Percentiles rank a stretch among this genome's conserved stretches.
These are phyloP conservation scores for Phalloptychus januarius DNA, from an alignment of 2,797 vertebrate species.

Conservation along the genomic window DNA sequence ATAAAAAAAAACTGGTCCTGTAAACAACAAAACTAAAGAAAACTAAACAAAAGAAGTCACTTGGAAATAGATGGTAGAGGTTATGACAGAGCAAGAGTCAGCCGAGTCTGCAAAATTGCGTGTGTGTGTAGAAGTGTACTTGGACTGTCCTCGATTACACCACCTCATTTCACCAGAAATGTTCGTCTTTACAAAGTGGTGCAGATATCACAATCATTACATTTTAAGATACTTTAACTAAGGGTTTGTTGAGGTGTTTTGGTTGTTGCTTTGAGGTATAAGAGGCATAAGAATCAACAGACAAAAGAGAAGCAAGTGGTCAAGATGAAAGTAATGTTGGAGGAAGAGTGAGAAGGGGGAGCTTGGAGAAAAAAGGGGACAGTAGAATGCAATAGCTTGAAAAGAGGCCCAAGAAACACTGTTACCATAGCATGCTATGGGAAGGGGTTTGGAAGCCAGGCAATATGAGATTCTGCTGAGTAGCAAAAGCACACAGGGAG, in stretches of 20 bases:
- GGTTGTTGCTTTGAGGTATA: conserved; percentile 74
- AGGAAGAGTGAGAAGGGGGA: conserved; percentile 80
- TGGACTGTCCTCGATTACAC: conserved; percentile 66
- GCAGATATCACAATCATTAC: conserved; percentile 76
- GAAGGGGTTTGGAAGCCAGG: conserved; percentile 93
- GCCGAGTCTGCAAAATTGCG: conserved; percentile 64
- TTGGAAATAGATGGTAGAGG: conserved; percentile 77
- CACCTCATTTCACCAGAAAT: conserved; percentile 73
- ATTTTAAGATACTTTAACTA: conserved; percentile 55
- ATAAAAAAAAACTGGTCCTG: conserved; percentile 75
- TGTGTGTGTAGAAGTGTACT: conserved; percentile 39
- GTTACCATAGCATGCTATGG: conserved; percentile 97
- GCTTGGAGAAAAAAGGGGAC: conserved; percentile 75
- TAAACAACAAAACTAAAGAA: conserved; percentile 69
- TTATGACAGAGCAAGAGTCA: conserved; percentile 82
- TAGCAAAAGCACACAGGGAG: conserved; percentile 88
- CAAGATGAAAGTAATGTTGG: conserved; percentile 79
- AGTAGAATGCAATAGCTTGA: conserved; percentile 86
- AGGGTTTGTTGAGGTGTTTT: conserved; percentile 71
- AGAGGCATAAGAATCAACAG: conserved; percentile 82
- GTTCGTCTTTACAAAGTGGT: conserved; percentile 74
- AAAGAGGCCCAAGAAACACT: conserved; percentile 86
- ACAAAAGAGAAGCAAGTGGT: conserved; percentile 87
- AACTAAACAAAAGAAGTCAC: conserved; percentile 81
- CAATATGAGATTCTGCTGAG: conserved; percentile 89